Percentiles rank a stretch among this genome's conserved stretches.
These are phyloP conservation scores for Strigamia crassipes DNA, from an alignment of 2,888 invertebrate species.

Conservation along the genomic window DNA sequence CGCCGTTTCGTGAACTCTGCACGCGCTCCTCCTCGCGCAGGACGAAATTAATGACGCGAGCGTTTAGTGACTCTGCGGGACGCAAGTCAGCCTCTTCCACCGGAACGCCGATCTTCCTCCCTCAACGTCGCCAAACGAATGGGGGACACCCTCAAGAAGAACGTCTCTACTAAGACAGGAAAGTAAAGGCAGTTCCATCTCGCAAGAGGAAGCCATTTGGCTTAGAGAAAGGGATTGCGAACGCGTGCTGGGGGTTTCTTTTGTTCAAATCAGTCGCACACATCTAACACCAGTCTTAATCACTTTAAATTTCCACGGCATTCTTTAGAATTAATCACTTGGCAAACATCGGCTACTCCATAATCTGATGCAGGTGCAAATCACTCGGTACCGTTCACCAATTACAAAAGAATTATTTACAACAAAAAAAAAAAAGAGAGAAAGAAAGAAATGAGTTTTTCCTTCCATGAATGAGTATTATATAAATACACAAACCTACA, in stretches of 20 bases:
- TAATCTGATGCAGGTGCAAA: conserved; percentile 39
- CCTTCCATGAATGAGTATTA: neutral
- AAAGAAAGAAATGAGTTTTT: neutral
- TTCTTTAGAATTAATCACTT: conserved; percentile 31
- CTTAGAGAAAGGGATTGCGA: conserved; percentile 10
- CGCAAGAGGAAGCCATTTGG: conserved; percentile 35
- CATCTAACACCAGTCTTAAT: conserved; percentile 38
- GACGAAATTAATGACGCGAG: conserved; percentile 48
- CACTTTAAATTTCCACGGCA: conserved; percentile 35
- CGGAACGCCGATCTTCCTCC: conserved; percentile 36
- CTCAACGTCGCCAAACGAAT: conserved; percentile 23
- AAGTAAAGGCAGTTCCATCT: conserved; percentile 38
- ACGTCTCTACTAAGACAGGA: conserved; percentile 28
- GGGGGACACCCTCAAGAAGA: conserved; percentile 37
- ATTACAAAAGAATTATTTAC: conserved; percentile 24
- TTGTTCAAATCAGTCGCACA: conserved; percentile 37
- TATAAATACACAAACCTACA: neutral
- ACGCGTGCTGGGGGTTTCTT: neutral
- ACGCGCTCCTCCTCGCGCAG: conserved; percentile 43
- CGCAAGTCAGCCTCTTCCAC: conserved; percentile 31
- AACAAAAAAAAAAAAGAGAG: neutral
- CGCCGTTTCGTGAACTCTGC: conserved; percentile 45
- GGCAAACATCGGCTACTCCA: conserved; percentile 39
- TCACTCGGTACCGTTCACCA: conserved; percentile 22
- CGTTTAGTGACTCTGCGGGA: conserved; percentile 48